Evolutionary conservation across 2,113 vertebrate species (phyloP).

Genomic region (Halcyon senegalensis): DNA sequence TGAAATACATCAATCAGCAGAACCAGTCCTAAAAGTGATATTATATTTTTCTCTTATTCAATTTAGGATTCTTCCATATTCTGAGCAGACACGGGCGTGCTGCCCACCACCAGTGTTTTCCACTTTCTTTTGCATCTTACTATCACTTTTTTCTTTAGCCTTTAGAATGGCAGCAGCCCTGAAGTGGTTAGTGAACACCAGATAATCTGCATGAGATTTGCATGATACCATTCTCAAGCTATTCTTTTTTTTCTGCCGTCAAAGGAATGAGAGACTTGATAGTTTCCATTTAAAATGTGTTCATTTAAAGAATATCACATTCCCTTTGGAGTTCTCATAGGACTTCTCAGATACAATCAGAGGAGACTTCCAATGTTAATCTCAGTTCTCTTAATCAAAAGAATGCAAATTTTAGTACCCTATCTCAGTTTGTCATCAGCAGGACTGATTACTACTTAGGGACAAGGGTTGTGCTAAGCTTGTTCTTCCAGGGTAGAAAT

Average conservation of each 20-base stretch:
- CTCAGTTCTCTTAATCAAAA: slow-evolving; percentile 37
- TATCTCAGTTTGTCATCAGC: slow-evolving; percentile 11
- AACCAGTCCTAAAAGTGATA: neutral
- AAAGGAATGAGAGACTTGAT: neutral
- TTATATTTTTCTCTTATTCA: neutral
- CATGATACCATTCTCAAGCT: neutral
- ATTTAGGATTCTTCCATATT: neutral
- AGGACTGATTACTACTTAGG: slow-evolving; percentile 22
- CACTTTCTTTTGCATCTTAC: neutral
- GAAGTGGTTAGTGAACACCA: neutral
- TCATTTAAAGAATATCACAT: neutral
- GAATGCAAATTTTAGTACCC: slow-evolving; percentile 38
- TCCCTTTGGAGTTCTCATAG: neutral
- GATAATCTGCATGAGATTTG: neutral
- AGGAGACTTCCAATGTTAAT: slow-evolving; percentile 21
- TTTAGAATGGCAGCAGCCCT: neutral
- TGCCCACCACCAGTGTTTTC: neutral
- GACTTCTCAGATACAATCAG: slow-evolving; percentile 9
- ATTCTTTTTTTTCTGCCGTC: slow-evolving; percentile 3
- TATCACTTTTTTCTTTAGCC: neutral
- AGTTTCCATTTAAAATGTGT: neutral
- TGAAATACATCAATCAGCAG: neutral
- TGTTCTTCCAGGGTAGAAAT: neutral
- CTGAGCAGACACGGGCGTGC: neutral
- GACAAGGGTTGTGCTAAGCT: slow-evolving; percentile 15